These are phyloP conservation scores for Trogon surrucura DNA, from an alignment of 2,113 vertebrate species.

Conservation along the genomic window DNA sequence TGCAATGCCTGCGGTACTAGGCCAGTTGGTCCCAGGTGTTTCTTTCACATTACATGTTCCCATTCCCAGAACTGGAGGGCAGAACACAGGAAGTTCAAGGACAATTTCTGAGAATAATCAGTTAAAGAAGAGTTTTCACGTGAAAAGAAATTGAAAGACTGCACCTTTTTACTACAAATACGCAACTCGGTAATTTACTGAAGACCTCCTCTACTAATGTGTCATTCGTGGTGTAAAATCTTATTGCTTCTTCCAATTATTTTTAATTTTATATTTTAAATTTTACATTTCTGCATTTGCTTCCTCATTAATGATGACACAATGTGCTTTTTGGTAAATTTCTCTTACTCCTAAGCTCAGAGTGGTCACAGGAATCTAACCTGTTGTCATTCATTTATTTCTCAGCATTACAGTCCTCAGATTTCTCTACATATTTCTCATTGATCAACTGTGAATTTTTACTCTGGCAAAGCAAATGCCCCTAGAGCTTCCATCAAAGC, in stretches of 20 bases:
- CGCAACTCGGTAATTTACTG: background rate
- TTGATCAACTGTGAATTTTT: background rate
- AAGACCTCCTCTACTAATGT: background rate
- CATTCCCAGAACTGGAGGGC: background rate
- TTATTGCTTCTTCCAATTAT: background rate
- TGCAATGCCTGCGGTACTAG: background rate
- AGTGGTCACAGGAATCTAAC: background rate
- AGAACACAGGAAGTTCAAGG: background rate
- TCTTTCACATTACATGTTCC: background rate
- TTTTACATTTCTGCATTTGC: background rate
- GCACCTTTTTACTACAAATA: background rate
- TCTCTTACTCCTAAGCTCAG: background rate
- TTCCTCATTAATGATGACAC: background rate
- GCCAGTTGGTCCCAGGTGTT: conserved; percentile 28
- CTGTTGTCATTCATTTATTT: background rate
- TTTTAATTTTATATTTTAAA: background rate
- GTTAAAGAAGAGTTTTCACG: background rate
- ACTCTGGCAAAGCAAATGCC: background rate
- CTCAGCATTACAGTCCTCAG: background rate
- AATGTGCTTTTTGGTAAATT: background rate
- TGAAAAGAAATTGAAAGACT: background rate
- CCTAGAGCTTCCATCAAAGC: background rate
- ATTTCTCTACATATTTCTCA: background rate
- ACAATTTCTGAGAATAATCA: background rate
- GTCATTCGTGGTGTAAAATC: background rate